Percentiles rank a stretch among this genome's conserved stretches.
These are phyloP conservation scores for Callyntrura sp. DNA, from an alignment of 2,888 invertebrate genomes.

Conservation along the genomic window DNA sequence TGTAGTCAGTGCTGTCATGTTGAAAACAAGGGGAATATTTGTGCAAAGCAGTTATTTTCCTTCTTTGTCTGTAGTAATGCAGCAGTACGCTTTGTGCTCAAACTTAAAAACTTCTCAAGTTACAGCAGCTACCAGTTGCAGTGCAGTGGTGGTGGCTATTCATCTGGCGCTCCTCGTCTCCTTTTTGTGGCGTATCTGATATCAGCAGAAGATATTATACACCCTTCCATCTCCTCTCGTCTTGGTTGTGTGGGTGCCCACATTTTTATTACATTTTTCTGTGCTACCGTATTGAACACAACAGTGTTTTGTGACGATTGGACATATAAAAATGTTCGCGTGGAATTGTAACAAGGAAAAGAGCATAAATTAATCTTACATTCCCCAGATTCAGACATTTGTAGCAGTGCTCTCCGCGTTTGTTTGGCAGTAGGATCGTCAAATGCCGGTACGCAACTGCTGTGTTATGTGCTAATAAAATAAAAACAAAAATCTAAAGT, in stretches of 20 bases:
- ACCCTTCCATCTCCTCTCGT: slow-evolving; percentile 2
- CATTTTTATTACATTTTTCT: background rate
- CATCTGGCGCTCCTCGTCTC: slow-evolving; percentile 18
- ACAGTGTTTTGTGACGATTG: background rate
- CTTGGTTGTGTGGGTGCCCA: background rate
- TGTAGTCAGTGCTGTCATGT: too few species aligned
- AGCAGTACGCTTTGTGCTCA: background rate
- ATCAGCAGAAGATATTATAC: slow-evolving; percentile 4
- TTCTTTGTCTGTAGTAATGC: background rate
- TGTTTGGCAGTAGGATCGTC: background rate
- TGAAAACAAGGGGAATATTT: background rate
- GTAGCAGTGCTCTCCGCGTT: background rate
- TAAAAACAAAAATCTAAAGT: slow-evolving; percentile 6
- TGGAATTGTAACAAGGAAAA: slow-evolving; percentile 39
- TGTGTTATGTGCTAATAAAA: slow-evolving; percentile 2
- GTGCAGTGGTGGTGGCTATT: background rate
- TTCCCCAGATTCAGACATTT: background rate
- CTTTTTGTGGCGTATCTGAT: slow-evolving; percentile 9
- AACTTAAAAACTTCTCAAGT: background rate
- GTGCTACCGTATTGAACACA: background rate
- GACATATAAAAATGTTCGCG: background rate
- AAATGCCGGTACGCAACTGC: slow-evolving; percentile 12
- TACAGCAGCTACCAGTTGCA: slow-evolving; percentile 51
- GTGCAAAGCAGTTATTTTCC: slow-evolving; percentile 3
- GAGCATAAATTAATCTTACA: slow-evolving; percentile 35